Evolutionary conservation across 1,140 invertebrate species (phyloP).

Genomic region (Drosophila pallidifrons): DNA sequence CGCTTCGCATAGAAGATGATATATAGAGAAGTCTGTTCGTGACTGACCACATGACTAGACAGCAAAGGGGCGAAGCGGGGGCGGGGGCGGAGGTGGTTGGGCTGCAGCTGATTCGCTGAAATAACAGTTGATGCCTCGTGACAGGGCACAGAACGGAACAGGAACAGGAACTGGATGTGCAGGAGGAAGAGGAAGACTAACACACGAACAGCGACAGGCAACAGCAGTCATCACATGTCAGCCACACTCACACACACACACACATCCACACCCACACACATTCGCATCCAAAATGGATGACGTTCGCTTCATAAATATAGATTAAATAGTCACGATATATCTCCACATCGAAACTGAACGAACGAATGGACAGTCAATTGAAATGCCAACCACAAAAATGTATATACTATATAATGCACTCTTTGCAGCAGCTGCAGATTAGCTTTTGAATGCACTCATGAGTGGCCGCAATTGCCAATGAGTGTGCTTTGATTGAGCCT

Average conservation of each 20-base stretch:
- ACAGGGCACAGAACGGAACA: slow-evolving; percentile 42
- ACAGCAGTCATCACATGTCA: slow-evolving; percentile 48
- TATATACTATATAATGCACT: slow-evolving; percentile 4
- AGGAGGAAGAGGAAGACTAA: background rate
- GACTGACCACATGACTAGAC: slow-evolving; percentile 42
- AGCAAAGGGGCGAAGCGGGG: background rate
- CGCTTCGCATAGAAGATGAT: slow-evolving; percentile 27
- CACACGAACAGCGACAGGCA: slow-evolving; percentile 2
- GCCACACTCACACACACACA: background rate
- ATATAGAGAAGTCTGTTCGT: slow-evolving; percentile 38
- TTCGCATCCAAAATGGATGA: slow-evolving; percentile 14
- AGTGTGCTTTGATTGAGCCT: background rate
- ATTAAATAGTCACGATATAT: slow-evolving; percentile 45
- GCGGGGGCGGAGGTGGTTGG: background rate
- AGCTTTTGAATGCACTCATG: slow-evolving; percentile 12
- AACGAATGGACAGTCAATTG: slow-evolving; percentile 5
- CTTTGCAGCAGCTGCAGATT: background rate
- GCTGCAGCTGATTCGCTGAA: slow-evolving; percentile 29
- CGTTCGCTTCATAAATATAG: slow-evolving; percentile 72
- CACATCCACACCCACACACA: background rate
- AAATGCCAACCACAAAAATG: slow-evolving; percentile 14
- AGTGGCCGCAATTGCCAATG: background rate
- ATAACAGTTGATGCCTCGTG: slow-evolving; percentile 68
- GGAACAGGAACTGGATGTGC: slow-evolving; percentile 1
- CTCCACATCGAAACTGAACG: background rate